Evolutionary conservation across 2,888 invertebrate genomes (phyloP), one percentile per base, ranked within the genome.

Genomic region (Pediacus dermestoides): DNA sequence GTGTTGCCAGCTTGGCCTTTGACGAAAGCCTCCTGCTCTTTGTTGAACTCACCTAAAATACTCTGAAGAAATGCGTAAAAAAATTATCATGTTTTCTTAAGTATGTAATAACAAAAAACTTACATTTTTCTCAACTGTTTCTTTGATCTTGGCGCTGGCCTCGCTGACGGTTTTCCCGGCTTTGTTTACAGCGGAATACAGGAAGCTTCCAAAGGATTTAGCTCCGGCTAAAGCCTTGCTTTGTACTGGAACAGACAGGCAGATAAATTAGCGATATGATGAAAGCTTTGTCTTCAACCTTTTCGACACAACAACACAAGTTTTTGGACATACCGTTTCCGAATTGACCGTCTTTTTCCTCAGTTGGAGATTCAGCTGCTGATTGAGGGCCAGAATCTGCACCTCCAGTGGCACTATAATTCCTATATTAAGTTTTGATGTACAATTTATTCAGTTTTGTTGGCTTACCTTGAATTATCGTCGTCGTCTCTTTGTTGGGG

Each of bases 11-110:
- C 78, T 72, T 94, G 91, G 37, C 86, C 86, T 66, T 89, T 89
- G 60, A 93, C 83, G 74, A 97, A 97, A 31, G 92, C 89, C 58
- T 94, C 92, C 70, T 97, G 95, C 67, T 97, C 96, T 65, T 90
- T 90, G 71, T 92, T 92, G 73, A 99, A 91, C 63, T 97, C 96
- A 34, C 93, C 93, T 60, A 99, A 76, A 70, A 99, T 85, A 69
- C 91, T 92, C 95, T 95, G 75, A 10, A 26, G 8, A 31, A 2
- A 26, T 26, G 21, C 11, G 10, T 39, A 14, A 52, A 50, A 30
- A 45, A 50, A 28, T 26, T 30, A 14, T 30, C 28, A 32, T 26
- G 30, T 11, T 28, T 15, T 39, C 8, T 15, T 9, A 32, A n/a
- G n/a, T n/a, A n/a, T n/a, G n/a, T n/a, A n/a, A n/a, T n/a, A n/a